A percentile compares a stretch with the other conserved stretches of the same genome.
phyloP scores from a whole-genome alignment of 2,888 invertebrate species.

The Chalcis sispes region DNA sequence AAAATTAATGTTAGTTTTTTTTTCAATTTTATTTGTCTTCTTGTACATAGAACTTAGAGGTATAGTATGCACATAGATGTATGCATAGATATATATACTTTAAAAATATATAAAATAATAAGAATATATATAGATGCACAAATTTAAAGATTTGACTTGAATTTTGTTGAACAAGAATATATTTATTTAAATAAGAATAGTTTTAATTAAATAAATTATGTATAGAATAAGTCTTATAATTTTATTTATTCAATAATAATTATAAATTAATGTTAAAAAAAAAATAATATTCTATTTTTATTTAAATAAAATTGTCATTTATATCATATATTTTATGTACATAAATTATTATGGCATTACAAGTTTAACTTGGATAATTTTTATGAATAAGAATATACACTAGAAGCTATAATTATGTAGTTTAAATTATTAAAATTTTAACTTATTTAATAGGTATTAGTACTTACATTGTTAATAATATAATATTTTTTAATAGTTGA shows the following conservation, averaged over 20 bases:
- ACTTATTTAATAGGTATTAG: conserved; percentile 20
- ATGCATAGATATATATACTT: background rate
- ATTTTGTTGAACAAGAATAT: no score
- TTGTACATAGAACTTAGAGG: background rate
- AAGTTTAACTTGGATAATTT: no score
- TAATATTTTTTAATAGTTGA: conserved; percentile 10
- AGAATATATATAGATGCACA: background rate
- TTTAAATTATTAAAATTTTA: conserved; percentile 23
- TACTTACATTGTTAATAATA: conserved; percentile 22
- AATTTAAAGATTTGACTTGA: no score
- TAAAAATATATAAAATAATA: background rate
- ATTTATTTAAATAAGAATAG: no score
- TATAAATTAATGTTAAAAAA: no score
- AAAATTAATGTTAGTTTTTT: no score
- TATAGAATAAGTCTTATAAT: no score
- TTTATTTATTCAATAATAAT: no score
- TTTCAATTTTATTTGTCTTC: no score
- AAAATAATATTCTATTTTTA: background rate
- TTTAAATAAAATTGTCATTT: conserved; percentile 2
- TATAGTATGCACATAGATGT: background rate
- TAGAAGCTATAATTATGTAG: conserved; percentile 9
- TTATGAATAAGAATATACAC: no score
- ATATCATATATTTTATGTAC: conserved; percentile 6
- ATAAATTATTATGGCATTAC: background rate
- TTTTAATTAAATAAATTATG: no score